Evolutionary conservation across 2,797 vertebrate genomes (phyloP), one percentile per base, ranked within the genome.

Genomic region (Nannoperca australis): DNA sequence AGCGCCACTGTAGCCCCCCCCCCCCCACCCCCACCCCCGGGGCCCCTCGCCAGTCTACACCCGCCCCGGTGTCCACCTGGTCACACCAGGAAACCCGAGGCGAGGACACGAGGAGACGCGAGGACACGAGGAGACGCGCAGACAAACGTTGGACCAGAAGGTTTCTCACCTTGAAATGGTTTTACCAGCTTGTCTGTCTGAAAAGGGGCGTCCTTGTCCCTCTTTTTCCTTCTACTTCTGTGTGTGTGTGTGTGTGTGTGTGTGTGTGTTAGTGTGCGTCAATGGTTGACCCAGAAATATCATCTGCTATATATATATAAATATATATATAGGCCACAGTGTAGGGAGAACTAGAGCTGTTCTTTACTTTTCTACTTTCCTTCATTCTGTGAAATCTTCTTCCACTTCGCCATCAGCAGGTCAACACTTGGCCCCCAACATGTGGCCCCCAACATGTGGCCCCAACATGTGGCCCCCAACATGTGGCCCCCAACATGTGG

Each of bases 271-370:
- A 1, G 38, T 8, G 76, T 58, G 58, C 40, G 18, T 61, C 36
- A 24, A 8, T 55, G 73, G 58, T 69, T 78, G 68, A 85, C 76
- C 76, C 68, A 30, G 13, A 68, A 68, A 55, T 62, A 40, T 76
- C 61, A 49, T 2, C 24, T 27, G 24, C 24, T 27, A 27, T 27
- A 27, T 27, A 27, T 27, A 27, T 27, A 27, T 27, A 27, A 1
- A 27, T 27, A 27, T 27, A 27, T 27, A 81, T 65, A 81, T 15
- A 91, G 92, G 94, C 92, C 94, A 93, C 93, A 84, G 87, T 84
- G 20, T 4, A 49, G 63, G 81, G 89, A 88, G 24, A 81, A 60
- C 87, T 79, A 68, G 62, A 89, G 73, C 74, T 84, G 71, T 14
- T 87, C 81, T 86, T 82, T 74, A 67, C 74, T 84, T 79, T 79